Conservation (phyloP, 1,140 invertebrate genomes). For the Odontomachus brunneus region DNA sequence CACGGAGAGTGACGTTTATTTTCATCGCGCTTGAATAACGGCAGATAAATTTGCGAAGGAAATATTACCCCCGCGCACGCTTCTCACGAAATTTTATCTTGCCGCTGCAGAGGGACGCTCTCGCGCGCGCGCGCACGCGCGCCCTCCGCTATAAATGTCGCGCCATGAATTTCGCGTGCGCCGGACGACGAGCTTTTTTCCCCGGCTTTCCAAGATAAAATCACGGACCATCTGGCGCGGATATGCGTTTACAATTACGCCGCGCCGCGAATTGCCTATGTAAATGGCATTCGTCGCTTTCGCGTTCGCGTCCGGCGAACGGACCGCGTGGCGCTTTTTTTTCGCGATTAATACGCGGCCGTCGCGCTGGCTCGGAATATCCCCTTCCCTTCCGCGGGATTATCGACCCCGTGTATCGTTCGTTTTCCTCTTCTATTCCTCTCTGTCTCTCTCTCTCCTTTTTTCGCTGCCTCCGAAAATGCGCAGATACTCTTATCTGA, state of each 20-base stretch:
- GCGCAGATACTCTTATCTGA: constrained; percentile 36
- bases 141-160: constrained; percentile 38
- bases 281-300: constrained; percentile 33
- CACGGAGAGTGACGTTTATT: constrained; percentile 42
- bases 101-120: constrained; percentile 25
- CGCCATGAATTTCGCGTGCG: constrained; percentile 35
- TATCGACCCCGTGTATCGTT: constrained; percentile 39
- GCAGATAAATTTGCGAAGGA: constrained; percentile 50
- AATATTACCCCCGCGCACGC: constrained; percentile 34
- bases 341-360: constrained; percentile 34
- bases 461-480: not conserved
- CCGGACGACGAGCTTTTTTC: constrained; percentile 35
- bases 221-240: constrained; percentile 53
- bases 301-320: not conserved
- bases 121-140: not conserved
- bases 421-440: not conserved
- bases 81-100: constrained; percentile 55
- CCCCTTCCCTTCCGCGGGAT: not conserved
- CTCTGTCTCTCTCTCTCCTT: not conserved
- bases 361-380: not conserved
- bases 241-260: constrained; percentile 56
- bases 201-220: constrained; percentile 55
- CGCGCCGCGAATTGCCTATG: constrained; percentile 47
- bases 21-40: constrained; percentile 50
- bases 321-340: constrained; percentile 28